Evolutionary conservation across 2,797 vertebrate genomes (phyloP), one percentile per base, ranked within the genome.

Genomic region (Danionella dracula): DNA sequence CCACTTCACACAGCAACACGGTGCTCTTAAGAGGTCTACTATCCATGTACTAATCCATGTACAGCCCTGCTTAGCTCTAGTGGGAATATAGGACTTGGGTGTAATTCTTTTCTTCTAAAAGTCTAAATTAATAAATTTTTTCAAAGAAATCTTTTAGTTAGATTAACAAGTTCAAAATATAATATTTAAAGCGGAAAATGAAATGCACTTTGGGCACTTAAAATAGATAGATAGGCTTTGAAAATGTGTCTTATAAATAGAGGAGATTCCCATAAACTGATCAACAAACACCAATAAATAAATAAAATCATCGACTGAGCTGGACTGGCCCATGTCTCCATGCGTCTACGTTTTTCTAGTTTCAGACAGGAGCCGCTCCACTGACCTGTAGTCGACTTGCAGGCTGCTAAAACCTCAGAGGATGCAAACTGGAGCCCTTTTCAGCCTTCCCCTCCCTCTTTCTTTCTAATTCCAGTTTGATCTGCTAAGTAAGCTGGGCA

Each of bases 361-460:
- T 54, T 50, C 11, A 65, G 62, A 55, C 31, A 46, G 62, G 62
- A 55, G 62, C 50, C 41, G 5, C 50, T 44, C 40, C 51, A 55
- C 51, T 65, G 62, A 55, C 50, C 62, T 46, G 51, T 50, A 35
- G 50, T 65, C 62, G 37, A 55, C 62, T 65, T 20, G 37, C 50
- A 63, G 59, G 49, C 51, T 56, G 41, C 56, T 57, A 70, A 60
- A 68, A 45, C 38, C 49, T 60, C 62, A 19, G 51, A 55, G 51
- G 62, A 65, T 55, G 51, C 54, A 44, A 37, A n/a, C 23, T 55
- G 13, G 27, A 70, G 53, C 19, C 31, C 34, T 62, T 20, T 34
- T 42, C 21, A 60, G 16, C n/a, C 32, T 41, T 13, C 50, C 42
- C 32, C n/a, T 48, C 40, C 27, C 19, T 44, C 37, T 17, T 37